phyloP scores from a whole-genome alignment of 2,797 vertebrate species.

The Chrysocyon brachyurus region DNA sequence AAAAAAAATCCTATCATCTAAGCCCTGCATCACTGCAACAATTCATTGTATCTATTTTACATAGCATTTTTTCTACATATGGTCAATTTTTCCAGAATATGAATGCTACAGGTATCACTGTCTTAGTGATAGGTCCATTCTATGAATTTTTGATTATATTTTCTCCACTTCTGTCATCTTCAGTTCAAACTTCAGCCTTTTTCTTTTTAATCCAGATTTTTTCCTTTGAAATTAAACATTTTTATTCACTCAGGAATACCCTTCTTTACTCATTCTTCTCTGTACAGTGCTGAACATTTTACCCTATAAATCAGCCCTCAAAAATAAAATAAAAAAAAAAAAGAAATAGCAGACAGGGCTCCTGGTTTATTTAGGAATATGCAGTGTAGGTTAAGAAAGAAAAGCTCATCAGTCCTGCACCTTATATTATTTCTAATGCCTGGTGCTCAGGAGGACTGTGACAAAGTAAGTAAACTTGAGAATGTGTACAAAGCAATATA shows the following conservation, averaged over 20 bases:
- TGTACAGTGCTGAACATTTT: background rate
- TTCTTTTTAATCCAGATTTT: background rate
- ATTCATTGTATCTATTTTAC: background rate
- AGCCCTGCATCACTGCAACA: background rate
- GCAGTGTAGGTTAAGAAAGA: background rate
- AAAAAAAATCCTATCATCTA: background rate
- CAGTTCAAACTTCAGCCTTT: background rate
- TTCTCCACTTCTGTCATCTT: background rate
- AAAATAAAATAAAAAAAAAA: background rate
- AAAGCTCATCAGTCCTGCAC: background rate
- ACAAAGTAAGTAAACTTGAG: constrained; percentile 27
- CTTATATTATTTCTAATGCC: constrained; percentile 11
- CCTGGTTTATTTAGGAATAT: constrained; percentile 11
- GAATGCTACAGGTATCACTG: background rate
- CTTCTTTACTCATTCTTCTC: constrained; percentile 32
- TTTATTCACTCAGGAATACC: background rate
- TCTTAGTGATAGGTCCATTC: background rate
- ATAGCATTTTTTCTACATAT: background rate
- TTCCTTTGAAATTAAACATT: constrained; percentile 13
- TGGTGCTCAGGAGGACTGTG: background rate
- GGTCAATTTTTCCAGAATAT: background rate
- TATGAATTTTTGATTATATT: background rate
- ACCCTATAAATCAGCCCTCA: constrained; percentile 2
- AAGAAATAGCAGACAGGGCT: background rate
- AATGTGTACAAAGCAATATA: constrained; percentile 71